These are phyloP conservation scores for Cheracebus regulus DNA, from an alignment of 2,797 vertebrate species.

Conservation along the genomic window DNA sequence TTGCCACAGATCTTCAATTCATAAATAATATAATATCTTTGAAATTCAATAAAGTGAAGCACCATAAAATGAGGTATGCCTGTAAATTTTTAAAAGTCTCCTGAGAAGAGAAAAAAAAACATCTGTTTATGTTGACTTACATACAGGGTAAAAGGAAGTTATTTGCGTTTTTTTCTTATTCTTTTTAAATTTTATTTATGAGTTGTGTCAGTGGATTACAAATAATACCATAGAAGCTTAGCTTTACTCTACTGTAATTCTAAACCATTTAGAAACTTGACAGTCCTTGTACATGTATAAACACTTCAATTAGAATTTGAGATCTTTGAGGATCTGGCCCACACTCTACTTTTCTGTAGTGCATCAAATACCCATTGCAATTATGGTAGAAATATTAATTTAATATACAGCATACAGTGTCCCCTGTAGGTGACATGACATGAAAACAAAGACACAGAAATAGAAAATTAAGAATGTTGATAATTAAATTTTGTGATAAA, in stretches of 20 bases:
- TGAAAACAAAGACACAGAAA: background rate
- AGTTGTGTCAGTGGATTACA: background rate
- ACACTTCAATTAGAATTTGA: background rate
- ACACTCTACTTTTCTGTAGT: background rate
- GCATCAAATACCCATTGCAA: background rate
- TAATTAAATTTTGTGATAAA: constrained; percentile 39
- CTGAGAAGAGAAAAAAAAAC: background rate
- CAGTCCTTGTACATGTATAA: background rate
- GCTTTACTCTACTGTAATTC: background rate
- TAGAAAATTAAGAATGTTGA: background rate
- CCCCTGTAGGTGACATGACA: background rate
- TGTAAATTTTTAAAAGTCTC: background rate
- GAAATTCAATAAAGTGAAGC: background rate
- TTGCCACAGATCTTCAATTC: background rate
- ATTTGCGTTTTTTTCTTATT: background rate
- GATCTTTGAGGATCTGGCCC: background rate
- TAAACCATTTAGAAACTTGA: background rate
- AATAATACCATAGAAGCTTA: background rate
- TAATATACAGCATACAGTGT: background rate
- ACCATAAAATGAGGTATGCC: background rate
- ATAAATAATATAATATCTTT: background rate
- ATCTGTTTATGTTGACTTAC: background rate
- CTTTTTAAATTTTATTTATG: constrained; percentile 2
- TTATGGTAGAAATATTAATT: background rate
- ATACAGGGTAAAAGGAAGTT: background rate